Percentiles rank a stretch among this genome's conserved stretches.
Evolutionary conservation across 2,888 invertebrate genomes (phyloP).

Genomic region (Argyra leucocephala): DNA sequence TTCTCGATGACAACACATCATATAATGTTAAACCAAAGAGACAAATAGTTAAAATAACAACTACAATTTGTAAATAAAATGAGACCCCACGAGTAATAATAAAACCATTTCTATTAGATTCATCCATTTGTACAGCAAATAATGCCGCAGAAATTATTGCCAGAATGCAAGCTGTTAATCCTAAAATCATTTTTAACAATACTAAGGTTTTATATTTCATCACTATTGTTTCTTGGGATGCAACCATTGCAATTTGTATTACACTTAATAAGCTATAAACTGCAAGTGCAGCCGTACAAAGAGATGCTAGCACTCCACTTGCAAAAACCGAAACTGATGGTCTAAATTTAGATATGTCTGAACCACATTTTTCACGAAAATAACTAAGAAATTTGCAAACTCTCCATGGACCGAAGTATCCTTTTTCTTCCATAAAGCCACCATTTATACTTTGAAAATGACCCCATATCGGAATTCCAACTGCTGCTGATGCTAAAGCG

Average conservation of each 20-base stretch:
- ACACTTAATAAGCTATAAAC: constrained; percentile 70
- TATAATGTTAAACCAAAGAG: constrained; percentile 70
- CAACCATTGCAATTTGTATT: constrained; percentile 78
- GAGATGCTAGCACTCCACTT: constrained; percentile 69
- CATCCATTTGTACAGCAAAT: constrained; percentile 79
- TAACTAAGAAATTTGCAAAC: constrained; percentile 73
- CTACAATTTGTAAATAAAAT: constrained; percentile 73
- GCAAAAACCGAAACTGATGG: constrained; percentile 76
- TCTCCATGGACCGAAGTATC: constrained; percentile 82
- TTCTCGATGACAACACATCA: constrained; percentile 67
- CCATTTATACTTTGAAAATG: constrained; percentile 56
- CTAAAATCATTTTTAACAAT: constrained; percentile 67
- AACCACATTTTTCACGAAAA: constrained; percentile 74
- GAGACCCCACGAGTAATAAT: constrained; percentile 68
- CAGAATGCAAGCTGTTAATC: constrained; percentile 66
- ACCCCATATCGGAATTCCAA: constrained; percentile 79
- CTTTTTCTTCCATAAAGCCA: constrained; percentile 57
- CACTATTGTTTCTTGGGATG: constrained; percentile 70
- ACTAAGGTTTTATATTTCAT: constrained; percentile 68
- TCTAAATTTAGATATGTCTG: constrained; percentile 65
- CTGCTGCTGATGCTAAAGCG: constrained; percentile 70
- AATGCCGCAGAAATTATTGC: constrained; percentile 72
- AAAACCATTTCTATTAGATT: constrained; percentile 60
- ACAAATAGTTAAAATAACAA: constrained; percentile 64
- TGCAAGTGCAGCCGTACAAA: constrained; percentile 63